Conservation (phyloP, 2,797 vertebrate genomes). For the Lepilemur septentrionalis region DNA sequence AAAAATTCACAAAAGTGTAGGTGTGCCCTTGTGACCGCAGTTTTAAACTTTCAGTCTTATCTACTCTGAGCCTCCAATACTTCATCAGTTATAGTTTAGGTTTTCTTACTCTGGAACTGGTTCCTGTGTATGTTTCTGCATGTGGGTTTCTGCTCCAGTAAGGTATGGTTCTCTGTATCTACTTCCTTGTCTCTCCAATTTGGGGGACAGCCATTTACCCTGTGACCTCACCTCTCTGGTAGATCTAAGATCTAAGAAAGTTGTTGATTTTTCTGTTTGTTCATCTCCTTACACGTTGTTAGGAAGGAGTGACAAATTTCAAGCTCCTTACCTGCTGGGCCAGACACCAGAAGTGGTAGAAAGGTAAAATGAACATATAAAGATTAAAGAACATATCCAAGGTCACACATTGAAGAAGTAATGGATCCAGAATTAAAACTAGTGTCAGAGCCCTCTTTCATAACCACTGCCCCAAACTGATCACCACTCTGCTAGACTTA, state of each 20-base stretch:
- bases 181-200: neutral
- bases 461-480: neutral
- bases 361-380: neutral
- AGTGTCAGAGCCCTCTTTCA: neutral
- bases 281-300: neutral
- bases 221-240: neutral
- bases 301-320: neutral
- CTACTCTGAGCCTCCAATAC: neutral
- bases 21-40: accelerated
- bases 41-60: neutral
- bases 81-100: neutral
- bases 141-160: neutral
- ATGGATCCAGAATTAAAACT: neutral
- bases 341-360: neutral
- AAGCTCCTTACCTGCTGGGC: neutral
- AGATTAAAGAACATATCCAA: neutral
- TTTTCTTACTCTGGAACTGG: neutral
- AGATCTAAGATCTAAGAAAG: neutral
- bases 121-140: neutral
- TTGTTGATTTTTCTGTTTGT: neutral
- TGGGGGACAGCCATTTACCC: neutral
- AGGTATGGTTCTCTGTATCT: neutral
- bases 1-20: neutral
- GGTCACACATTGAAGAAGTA: neutral
- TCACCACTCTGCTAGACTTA: neutral